These are phyloP conservation scores for Centruroides vittatus DNA, from an alignment of 1,140 invertebrate genomes.

Conservation along the genomic window DNA sequence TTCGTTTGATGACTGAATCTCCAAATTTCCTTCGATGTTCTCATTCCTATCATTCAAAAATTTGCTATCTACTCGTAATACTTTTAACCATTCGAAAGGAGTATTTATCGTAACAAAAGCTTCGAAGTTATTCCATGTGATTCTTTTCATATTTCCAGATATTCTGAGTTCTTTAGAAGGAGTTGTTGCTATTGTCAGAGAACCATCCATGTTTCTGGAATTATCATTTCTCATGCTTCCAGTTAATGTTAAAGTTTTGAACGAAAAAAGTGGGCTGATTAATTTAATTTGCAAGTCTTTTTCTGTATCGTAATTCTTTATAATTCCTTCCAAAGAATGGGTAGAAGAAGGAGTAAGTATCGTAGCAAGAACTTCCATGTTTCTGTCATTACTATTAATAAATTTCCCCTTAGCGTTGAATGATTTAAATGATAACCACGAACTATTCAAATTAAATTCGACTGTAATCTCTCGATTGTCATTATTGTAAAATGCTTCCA, in stretches of 20 bases:
- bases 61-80: slow-evolving; percentile 16
- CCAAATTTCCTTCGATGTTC: slow-evolving; percentile 15
- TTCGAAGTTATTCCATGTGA: slow-evolving; percentile 19
- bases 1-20: slow-evolving; percentile 15
- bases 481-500: no score
- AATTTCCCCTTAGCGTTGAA: slow-evolving; percentile 6
- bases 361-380: slow-evolving; percentile 13
- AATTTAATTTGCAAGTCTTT: slow-evolving; percentile 4
- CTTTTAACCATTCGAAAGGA: slow-evolving; percentile 18
- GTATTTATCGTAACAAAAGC: slow-evolving; percentile 20
- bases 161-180: slow-evolving; percentile 6
- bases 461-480: not conserved
- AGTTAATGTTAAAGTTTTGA: slow-evolving; percentile 5
- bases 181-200: slow-evolving; percentile 1
- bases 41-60: slow-evolving; percentile 10
- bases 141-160: slow-evolving; percentile 11
- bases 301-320: slow-evolving; percentile 10
- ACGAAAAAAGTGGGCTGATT: not conserved
- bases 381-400: slow-evolving; percentile 13
- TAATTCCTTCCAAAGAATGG: slow-evolving; percentile 1
- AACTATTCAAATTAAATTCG: slow-evolving; percentile 2
- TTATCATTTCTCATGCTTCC: slow-evolving; percentile 4
- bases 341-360: not conserved
- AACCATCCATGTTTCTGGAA: not conserved
- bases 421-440: not conserved